phyloP scores from a whole-genome alignment of 2,113 vertebrate genomes.

The Synodontis membranacea region DNA sequence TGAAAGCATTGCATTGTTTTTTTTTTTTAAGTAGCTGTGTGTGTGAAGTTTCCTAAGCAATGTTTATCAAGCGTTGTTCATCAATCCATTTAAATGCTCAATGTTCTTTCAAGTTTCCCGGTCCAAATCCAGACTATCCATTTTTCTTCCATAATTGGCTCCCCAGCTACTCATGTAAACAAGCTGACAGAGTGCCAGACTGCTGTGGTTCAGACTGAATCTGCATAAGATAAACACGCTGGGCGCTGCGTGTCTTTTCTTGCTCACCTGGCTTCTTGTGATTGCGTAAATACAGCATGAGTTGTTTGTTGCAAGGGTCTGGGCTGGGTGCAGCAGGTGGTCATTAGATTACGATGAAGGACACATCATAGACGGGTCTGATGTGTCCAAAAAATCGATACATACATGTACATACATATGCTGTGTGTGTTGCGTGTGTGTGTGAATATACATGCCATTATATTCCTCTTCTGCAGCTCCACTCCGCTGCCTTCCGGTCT shows the following conservation, averaged over 20 bases:
- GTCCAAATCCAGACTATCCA: background rate
- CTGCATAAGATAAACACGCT: constrained; percentile 1
- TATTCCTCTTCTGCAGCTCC: no score
- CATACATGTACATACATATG: no score
- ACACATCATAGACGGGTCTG: background rate
- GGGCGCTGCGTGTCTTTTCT: background rate
- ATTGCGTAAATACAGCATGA: background rate
- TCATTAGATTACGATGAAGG: background rate
- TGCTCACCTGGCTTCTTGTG: background rate
- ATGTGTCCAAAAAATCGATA: background rate
- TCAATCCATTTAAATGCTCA: constrained; percentile 15
- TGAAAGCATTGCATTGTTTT: constrained; percentile 13
- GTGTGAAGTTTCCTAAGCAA: constrained; percentile 26
- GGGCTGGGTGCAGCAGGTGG: background rate
- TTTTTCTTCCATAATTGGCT: constrained; percentile 25
- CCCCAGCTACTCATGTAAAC: background rate
- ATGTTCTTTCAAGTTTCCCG: constrained; percentile 2
- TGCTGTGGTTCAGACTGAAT: constrained; percentile 13
- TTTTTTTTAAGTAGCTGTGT: constrained; percentile 13
- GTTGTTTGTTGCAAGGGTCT: background rate
- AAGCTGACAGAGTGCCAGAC: background rate
- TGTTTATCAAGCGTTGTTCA: constrained; percentile 22
- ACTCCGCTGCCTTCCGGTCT: no score
- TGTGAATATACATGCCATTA: no score
- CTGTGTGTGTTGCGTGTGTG: no score